Evolutionary conservation across 2,113 vertebrate genomes (phyloP).

Genomic region (Neogale vison): DNA sequence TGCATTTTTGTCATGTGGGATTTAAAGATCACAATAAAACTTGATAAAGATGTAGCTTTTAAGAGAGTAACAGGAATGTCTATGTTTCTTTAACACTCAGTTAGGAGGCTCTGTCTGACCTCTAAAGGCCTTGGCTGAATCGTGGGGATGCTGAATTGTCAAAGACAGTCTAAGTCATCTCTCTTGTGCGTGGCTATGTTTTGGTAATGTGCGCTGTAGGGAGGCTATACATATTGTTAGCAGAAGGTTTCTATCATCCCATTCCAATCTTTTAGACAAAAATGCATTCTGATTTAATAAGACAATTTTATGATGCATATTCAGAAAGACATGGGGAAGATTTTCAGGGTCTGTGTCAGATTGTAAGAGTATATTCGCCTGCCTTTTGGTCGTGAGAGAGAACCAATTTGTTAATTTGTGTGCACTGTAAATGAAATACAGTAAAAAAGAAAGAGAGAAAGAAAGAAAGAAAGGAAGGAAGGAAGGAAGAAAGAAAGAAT

Average conservation of each 20-base stretch:
- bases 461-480: accelerated
- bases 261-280: background rate
- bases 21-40: conserved; percentile 50
- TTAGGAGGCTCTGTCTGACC: background rate
- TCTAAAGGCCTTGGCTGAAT: background rate
- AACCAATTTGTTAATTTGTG: background rate
- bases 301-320: background rate
- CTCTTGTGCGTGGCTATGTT: background rate
- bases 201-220: background rate
- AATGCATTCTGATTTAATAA: background rate
- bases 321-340: background rate
- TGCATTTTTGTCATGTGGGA: background rate
- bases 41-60: background rate
- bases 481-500: too few species aligned
- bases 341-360: background rate
- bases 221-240: background rate
- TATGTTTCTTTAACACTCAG: background rate
- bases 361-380: background rate
- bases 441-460: background rate
- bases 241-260: background rate
- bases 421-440: background rate
- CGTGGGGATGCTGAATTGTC: background rate
- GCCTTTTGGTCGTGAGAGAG: background rate
- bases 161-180: background rate
- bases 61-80: background rate